A percentile compares a stretch with the other conserved stretches of the same genome.
Conservation (phyloP, 2,113 vertebrate genomes). For the Diadophis punctatus region DNA sequence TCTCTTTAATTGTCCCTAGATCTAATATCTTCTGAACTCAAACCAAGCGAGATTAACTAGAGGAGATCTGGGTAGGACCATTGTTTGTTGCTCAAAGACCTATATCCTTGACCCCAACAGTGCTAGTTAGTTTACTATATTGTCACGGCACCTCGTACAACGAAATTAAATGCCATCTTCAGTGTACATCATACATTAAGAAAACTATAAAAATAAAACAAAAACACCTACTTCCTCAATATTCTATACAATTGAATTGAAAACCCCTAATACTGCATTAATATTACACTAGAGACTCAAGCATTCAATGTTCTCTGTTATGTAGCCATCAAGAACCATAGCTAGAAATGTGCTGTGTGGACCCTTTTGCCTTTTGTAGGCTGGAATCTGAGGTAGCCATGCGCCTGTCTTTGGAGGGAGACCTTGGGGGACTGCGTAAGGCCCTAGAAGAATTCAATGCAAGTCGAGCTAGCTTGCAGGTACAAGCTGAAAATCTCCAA, state of each 20-base stretch:
- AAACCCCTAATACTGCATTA: no score
- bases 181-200: no score
- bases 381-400: conserved; percentile 79
- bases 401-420: conserved; percentile 71
- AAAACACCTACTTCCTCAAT: no score
- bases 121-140: no score
- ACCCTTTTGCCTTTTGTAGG: conserved; percentile 54
- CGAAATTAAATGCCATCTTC: no score
- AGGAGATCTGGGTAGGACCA: neutral
- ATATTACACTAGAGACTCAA: neutral
- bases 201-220: no score
- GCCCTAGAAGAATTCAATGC: conserved; percentile 72
- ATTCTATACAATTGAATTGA: no score
- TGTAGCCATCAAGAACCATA: neutral
- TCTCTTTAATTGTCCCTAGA: neutral
- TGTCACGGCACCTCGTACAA: no score
- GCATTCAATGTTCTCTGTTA: neutral
- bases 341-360: neutral
- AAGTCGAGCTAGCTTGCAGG: conserved; percentile 71
- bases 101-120: neutral
- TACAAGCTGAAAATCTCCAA: conserved; percentile 79
- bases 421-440: conserved; percentile 67
- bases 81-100: neutral
- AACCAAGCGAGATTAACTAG: neutral
- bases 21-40: neutral